Percentiles rank a stretch among this genome's conserved stretches.
Conservation (phyloP, 2,113 vertebrate genomes). For the Pachycephala philippinensis region DNA sequence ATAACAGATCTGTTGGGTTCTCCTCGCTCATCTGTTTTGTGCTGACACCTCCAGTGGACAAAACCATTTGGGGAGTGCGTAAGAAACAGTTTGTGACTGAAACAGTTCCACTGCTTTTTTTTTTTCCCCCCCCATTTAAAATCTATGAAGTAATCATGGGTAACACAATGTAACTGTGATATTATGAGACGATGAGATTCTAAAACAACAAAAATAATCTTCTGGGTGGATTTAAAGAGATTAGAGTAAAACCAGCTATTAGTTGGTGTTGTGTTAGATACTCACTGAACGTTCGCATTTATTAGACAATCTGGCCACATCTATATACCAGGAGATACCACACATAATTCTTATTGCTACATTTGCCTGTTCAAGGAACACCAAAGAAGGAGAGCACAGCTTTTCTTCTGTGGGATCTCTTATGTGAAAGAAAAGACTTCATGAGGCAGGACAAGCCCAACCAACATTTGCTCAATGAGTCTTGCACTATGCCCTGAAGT, state of each 20-base stretch:
- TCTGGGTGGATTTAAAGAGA: neutral
- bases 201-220: neutral
- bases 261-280: neutral
- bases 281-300: neutral
- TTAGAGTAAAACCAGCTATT: neutral
- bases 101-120: neutral
- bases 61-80: fast-evolving
- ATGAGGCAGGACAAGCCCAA: neutral
- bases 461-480: constrained; percentile 30
- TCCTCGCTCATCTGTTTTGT: neutral
- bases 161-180: neutral
- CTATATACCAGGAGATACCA: neutral
- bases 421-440: neutral
- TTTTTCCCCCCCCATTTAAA: neutral
- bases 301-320: neutral
- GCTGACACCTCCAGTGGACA: neutral
- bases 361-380: neutral
- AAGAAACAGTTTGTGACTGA: neutral
- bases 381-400: neutral
- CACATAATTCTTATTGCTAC: neutral
- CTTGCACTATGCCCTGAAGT: constrained; percentile 14
- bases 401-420: neutral
- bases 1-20: neutral
- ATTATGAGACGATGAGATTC: neutral
- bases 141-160: neutral